These are phyloP conservation scores for Brenthis daphne DNA, from an alignment of 2,888 invertebrate genomes.

Conservation along the genomic window DNA sequence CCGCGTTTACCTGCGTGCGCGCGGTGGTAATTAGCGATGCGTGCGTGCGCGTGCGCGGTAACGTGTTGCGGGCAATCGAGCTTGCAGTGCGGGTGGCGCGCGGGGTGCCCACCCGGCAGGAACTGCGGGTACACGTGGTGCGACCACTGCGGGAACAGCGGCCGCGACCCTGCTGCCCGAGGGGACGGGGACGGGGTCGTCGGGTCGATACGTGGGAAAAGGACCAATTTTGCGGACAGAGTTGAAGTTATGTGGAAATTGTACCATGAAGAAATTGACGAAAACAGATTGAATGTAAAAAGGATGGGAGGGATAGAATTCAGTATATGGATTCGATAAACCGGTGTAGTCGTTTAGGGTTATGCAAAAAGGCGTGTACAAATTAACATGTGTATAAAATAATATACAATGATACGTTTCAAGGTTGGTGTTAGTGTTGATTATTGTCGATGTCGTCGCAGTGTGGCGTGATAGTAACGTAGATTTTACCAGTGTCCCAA, in stretches of 20 bases:
- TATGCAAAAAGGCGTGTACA: conserved; percentile 11
- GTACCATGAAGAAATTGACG: background rate
- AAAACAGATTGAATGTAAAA: background rate
- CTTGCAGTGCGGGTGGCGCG: conserved; percentile 84
- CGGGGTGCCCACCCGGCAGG: conserved; percentile 94
- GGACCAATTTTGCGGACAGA: background rate
- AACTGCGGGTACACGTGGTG: conserved; percentile 97
- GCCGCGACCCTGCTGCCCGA: conserved; percentile 83
- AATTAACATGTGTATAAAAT: conserved; percentile 13
- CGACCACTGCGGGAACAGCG: conserved; percentile 96
- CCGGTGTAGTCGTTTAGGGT: background rate
- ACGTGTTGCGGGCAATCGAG: conserved; percentile 77
- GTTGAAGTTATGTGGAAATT: background rate
- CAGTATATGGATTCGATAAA: background rate
- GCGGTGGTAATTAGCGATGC: conserved; percentile 81
- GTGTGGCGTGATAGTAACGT: conserved; percentile 65
- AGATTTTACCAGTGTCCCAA: conserved; percentile 80
- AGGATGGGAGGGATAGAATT: background rate
- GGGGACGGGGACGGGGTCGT: conserved; percentile 5
- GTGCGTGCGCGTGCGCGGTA: conserved; percentile 78
- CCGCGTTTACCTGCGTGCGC: conserved; percentile 78
- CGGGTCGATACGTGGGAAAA: conserved; percentile 4
- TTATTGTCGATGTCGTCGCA: conserved; percentile 40
- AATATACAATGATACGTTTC: conserved; percentile 23
- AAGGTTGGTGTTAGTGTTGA: conserved; percentile 19